Evolutionary conservation across 1,140 invertebrate genomes (phyloP).

Genomic region (Leptestheria dahalacensis): DNA sequence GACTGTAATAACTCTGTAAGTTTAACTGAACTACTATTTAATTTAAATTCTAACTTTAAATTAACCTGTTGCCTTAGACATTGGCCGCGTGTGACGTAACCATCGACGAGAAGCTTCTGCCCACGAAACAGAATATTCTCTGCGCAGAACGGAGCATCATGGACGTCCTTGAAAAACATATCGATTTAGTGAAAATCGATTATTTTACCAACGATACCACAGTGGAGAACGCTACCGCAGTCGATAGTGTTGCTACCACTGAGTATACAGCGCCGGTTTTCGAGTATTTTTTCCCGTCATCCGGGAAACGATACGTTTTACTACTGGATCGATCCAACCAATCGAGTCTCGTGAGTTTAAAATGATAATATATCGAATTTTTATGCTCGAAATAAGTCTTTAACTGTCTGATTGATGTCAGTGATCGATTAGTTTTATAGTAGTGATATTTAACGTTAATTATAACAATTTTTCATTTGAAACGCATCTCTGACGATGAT

Average conservation of each 20-base stretch:
- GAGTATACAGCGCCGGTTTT: slow-evolving; percentile 1
- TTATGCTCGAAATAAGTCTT: too few relatives aligned
- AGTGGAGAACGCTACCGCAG: background rate
- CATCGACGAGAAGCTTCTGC: slow-evolving; percentile 19
- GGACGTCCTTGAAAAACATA: slow-evolving; percentile 21
- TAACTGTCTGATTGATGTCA: too few relatives aligned
- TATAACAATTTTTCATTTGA: background rate
- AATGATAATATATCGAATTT: too few relatives aligned
- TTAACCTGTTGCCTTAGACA: background rate
- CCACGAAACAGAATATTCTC: slow-evolving; percentile 22
- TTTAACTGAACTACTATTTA: background rate
- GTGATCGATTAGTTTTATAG: too few relatives aligned
- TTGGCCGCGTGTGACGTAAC: slow-evolving; percentile 20
- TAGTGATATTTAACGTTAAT: background rate
- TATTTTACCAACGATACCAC: background rate
- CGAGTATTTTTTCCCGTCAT: background rate
- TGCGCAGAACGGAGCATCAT: slow-evolving; percentile 21
- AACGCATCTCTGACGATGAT: too few relatives aligned
- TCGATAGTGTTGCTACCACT: background rate
- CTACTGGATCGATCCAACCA: slow-evolving; percentile 1
- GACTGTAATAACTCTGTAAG: too few relatives aligned
- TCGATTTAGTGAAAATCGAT: slow-evolving; percentile 18
- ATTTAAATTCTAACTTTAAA: background rate
- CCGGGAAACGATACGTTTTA: slow-evolving; percentile 1
- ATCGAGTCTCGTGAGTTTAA: background rate